A percentile compares a stretch with the other conserved stretches of the same genome.
Conservation (phyloP, 2,113 vertebrate species). For the Choloepus hoffmanni region DNA sequence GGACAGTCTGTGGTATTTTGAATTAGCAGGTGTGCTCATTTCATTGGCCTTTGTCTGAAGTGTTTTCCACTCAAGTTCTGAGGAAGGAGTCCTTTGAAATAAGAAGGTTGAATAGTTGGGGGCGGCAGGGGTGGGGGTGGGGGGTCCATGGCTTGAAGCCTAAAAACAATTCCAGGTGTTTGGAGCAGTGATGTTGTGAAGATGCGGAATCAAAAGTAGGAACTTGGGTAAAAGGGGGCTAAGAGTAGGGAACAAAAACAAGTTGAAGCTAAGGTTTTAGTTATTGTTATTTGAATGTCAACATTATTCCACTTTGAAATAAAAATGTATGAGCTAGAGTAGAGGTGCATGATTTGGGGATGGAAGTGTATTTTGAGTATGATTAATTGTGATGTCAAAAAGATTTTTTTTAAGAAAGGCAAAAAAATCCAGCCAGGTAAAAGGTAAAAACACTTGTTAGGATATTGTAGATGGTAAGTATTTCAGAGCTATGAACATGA, state of each 20-base stretch:
- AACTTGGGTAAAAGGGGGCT: neutral
- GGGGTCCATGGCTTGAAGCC: neutral
- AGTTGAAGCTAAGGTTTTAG: neutral
- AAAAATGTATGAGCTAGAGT: neutral
- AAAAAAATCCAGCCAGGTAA: neutral
- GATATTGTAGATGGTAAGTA: neutral
- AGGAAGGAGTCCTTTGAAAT: slow-evolving; percentile 12
- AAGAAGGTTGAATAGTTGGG: neutral
- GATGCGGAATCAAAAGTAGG: neutral
- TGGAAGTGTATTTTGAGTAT: slow-evolving; percentile 23
- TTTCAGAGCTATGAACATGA: neutral
- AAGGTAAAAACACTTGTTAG: neutral
- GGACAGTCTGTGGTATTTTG: neutral
- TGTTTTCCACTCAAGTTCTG: neutral
- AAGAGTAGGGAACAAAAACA: neutral
- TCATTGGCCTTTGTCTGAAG: neutral
- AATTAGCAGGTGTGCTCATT: neutral
- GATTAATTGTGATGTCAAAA: neutral
- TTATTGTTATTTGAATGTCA: neutral
- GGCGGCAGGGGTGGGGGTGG: neutral
- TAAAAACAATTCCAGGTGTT: neutral
- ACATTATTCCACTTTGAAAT: neutral
- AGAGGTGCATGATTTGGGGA: neutral
- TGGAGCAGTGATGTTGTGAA: neutral
- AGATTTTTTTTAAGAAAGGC: neutral